Evolutionary conservation across 1,140 invertebrate species (phyloP), one percentile per base, ranked within the genome.

Genomic region (Pissodes strobi): DNA sequence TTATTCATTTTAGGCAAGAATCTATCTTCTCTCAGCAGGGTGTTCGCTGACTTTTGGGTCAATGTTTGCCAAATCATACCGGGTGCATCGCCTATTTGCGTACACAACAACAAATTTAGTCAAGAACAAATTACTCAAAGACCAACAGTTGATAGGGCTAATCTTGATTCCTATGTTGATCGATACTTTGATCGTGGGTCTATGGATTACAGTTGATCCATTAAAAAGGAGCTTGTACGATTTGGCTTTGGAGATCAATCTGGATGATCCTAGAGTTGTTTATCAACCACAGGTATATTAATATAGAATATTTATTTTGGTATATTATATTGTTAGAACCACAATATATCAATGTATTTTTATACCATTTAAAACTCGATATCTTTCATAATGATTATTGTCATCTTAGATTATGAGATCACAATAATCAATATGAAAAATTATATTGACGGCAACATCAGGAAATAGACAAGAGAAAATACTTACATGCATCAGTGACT

Each of bases 251-350:
- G 90, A 93, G 79, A 88, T 90, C 58, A 91, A 85, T 72, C 76
- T 85, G 1, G 84, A 84, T 3, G 90, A 94, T 76, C 81, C 88
- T 15, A 88, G 90, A 55, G 87, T 95, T 25, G 87, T 93, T 9
- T 94, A 93, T 79, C 90, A 94, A 73, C 90, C 90, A 0, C 93
- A 95, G 86, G 90, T 93, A 27, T n/a, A n/a, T n/a, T n/a, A n/a
- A n/a, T n/a, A n/a, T n/a, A n/a, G n/a, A n/a, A n/a, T n/a, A n/a
- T n/a, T n/a, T n/a, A n/a, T n/a, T n/a, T n/a, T n/a, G n/a, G n/a
- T n/a, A n/a, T n/a, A n/a, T n/a, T n/a, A n/a, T n/a, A n/a, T n/a
- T n/a, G n/a, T n/a, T n/a, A n/a, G n/a, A n/a, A n/a, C n/a, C n/a
- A n/a, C n/a, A n/a, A n/a, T n/a, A n/a, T n/a, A n/a, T n/a, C n/a